phyloP scores from a whole-genome alignment of 2,797 vertebrate genomes.

The Bradypodion ventrale region DNA sequence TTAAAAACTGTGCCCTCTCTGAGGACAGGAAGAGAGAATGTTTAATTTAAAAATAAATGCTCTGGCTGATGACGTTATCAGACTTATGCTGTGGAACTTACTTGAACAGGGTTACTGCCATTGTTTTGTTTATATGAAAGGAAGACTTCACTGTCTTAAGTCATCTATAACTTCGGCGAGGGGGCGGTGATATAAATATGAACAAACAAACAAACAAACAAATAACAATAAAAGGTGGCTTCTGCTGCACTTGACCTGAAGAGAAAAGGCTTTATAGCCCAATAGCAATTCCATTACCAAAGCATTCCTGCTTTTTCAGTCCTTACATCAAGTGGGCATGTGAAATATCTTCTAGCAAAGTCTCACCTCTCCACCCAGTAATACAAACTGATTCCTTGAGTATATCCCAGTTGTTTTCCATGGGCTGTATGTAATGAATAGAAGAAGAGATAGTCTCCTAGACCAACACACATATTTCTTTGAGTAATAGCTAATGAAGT shows the following conservation, averaged over 20 bases:
- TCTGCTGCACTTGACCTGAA: background rate
- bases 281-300: background rate
- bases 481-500: constrained; percentile 25
- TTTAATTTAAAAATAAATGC: no score
- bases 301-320: constrained; percentile 19
- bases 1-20: no score
- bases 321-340: constrained; percentile 42
- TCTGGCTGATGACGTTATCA: no score
- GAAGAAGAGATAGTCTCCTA: constrained; percentile 5
- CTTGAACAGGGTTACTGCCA: no score
- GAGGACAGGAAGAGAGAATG: no score
- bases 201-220: no score
- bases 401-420: constrained; percentile 53
- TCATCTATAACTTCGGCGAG: no score
- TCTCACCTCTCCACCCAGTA: constrained; percentile 6
- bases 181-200: no score
- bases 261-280: background rate
- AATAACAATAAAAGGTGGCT: background rate
- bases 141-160: background rate
- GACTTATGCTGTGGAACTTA: no score
- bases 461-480: background rate
- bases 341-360: constrained; percentile 28
- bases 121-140: background rate
- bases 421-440: constrained; percentile 43
- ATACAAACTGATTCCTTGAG: constrained; percentile 34